Evolutionary conservation across 2,888 invertebrate genomes (phyloP).

Genomic region (Antitype chi): DNA sequence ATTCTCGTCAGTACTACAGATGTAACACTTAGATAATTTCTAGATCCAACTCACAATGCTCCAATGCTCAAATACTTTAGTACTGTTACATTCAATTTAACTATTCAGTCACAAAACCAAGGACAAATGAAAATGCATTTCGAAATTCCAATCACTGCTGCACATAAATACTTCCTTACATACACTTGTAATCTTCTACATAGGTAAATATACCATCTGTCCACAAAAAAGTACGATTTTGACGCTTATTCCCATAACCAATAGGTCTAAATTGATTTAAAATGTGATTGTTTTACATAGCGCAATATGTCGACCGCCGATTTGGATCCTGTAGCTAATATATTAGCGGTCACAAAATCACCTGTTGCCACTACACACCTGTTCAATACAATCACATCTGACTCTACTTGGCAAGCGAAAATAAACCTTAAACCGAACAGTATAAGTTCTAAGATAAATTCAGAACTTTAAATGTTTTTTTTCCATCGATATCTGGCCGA

Average conservation of each 20-base stretch:
- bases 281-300: conserved; percentile 72
- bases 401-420: conserved; percentile 68
- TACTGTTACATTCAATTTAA: conserved; percentile 61
- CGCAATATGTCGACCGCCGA: conserved; percentile 84
- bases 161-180: conserved; percentile 70
- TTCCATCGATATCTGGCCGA: conserved; percentile 76
- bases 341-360: conserved; percentile 88
- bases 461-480: conserved; percentile 66
- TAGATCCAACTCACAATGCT: conserved; percentile 55
- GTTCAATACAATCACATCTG: conserved; percentile 89
- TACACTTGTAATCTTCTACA: conserved; percentile 72
- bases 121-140: conserved; percentile 71
- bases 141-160: conserved; percentile 72
- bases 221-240: conserved; percentile 61
- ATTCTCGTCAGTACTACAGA: conserved; percentile 52
- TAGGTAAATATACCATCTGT: conserved; percentile 78
- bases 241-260: conserved; percentile 42
- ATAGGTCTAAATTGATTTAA: conserved; percentile 62
- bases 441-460: conserved; percentile 60
- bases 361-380: conserved; percentile 88
- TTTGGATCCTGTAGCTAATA: conserved; percentile 86
- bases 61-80: conserved; percentile 61
- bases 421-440: conserved; percentile 29
- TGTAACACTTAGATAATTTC: conserved; percentile 66
- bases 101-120: conserved; percentile 57